phyloP scores from a whole-genome alignment of 2,797 vertebrate genomes.

The Octomys mimax region DNA sequence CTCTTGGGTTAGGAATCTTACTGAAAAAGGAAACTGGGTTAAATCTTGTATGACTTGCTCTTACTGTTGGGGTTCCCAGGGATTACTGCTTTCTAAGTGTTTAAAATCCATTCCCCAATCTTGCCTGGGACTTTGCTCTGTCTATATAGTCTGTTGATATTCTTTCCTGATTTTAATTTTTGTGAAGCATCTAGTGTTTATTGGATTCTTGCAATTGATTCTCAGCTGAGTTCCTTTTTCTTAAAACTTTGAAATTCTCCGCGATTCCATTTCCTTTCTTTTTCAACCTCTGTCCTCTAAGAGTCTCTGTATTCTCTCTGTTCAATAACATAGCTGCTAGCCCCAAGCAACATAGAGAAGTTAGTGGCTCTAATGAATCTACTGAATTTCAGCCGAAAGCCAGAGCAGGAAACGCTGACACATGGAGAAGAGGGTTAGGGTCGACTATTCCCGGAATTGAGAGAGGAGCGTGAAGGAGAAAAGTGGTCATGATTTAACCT shows the following conservation, averaged over 20 bases:
- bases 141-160: background rate
- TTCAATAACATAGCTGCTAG: background rate
- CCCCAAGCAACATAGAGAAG: background rate
- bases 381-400: conserved; percentile 68
- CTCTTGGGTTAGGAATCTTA: conserved; percentile 3
- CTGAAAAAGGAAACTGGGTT: conserved; percentile 36
- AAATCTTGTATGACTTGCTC: conserved; percentile 25
- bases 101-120: conserved; percentile 35
- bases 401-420: conserved; percentile 63
- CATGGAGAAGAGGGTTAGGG: conserved; percentile 72
- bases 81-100: conserved; percentile 21
- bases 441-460: conserved; percentile 54
- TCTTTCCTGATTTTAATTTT: conserved; percentile 57
- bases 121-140: conserved; percentile 4
- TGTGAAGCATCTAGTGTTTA: conserved; percentile 14
- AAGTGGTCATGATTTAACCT: conserved; percentile 47
- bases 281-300: background rate
- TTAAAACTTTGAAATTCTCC: conserved; percentile 34
- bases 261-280: background rate
- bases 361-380: conserved; percentile 35
- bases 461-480: conserved; percentile 42
- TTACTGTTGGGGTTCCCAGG: background rate
- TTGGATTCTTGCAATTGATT: conserved; percentile 25
- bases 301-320: background rate
- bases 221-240: conserved; percentile 30